These are phyloP conservation scores for Eublepharis macularius DNA, from an alignment of 2,113 vertebrate genomes.

Conservation along the genomic window DNA sequence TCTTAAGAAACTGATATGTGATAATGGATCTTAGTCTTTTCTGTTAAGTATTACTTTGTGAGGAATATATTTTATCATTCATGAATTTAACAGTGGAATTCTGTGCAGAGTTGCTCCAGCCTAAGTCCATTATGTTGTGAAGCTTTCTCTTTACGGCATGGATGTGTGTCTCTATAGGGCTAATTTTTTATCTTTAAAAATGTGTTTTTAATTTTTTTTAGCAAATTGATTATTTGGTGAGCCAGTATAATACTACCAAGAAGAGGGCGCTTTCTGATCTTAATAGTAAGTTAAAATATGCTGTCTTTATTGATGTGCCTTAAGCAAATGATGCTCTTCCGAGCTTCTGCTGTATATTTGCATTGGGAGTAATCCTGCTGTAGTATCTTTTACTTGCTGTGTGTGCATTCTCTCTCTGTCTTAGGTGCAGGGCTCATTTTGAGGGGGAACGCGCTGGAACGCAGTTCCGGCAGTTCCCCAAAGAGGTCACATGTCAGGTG, in stretches of 20 bases:
- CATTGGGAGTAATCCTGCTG: neutral
- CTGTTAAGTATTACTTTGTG: neutral
- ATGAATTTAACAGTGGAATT: too few species aligned
- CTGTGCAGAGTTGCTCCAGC: too few species aligned
- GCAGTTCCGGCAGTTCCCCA: too few species aligned
- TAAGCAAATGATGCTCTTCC: neutral
- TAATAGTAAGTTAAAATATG: conserved; percentile 83
- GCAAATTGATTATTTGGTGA: conserved; percentile 91
- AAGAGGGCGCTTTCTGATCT: conserved; percentile 87
- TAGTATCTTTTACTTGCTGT: neutral
- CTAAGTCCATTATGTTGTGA: neutral
- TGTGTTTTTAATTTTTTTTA: conserved; percentile 61
- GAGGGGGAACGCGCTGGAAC: too few species aligned
- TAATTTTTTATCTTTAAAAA: conserved; percentile 10
- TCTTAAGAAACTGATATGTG: neutral
- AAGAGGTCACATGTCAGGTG: too few species aligned
- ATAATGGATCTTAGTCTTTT: neutral
- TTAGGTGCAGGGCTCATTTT: too few species aligned
- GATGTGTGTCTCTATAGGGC: neutral
- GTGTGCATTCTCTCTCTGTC: too few species aligned
- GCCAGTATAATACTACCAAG: conserved; percentile 86
- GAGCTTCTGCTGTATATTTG: neutral
- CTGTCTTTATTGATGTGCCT: neutral
- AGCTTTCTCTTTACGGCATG: neutral
- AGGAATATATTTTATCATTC: neutral